These are phyloP conservation scores for Volucella bombylans DNA, from an alignment of 2,888 invertebrate genomes.

Conservation along the genomic window DNA sequence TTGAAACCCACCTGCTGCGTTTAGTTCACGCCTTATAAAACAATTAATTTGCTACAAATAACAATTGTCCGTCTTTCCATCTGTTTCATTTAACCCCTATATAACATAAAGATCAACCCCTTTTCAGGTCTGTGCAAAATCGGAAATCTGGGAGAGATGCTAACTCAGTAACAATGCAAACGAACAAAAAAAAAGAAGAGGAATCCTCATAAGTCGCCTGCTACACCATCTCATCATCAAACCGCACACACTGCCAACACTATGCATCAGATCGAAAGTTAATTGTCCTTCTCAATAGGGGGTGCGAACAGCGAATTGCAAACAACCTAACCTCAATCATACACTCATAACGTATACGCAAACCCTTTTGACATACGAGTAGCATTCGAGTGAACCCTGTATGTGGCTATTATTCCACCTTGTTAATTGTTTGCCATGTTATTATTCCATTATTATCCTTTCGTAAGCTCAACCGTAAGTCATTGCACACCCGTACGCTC, in stretches of 20 bases:
- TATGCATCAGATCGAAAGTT: constrained; percentile 60
- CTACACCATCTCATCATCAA: constrained; percentile 27
- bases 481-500: constrained; percentile 10
- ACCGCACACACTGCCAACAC: constrained; percentile 52
- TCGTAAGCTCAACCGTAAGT: constrained; percentile 7
- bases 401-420: constrained; percentile 58
- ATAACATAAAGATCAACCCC: constrained; percentile 45
- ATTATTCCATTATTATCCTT: constrained; percentile 68
- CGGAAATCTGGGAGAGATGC: constrained; percentile 19
- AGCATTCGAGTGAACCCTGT: not conserved
- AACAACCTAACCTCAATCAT: not conserved
- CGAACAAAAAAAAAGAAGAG: constrained; percentile 57
- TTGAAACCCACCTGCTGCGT: constrained; percentile 68
- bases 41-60: constrained; percentile 73
- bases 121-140: constrained; percentile 32
- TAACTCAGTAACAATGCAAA: constrained; percentile 45
- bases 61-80: constrained; percentile 59
- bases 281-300: constrained; percentile 69
- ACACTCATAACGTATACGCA: not conserved
- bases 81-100: constrained; percentile 35
- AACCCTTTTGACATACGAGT: too few relatives aligned
- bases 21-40: constrained; percentile 70
- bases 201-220: constrained; percentile 40
- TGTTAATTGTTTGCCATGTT: constrained; percentile 66
- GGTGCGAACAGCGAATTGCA: constrained; percentile 24